Evolutionary conservation across 2,113 vertebrate genomes (phyloP).

Genomic region (Rhombomys opimus): DNA sequence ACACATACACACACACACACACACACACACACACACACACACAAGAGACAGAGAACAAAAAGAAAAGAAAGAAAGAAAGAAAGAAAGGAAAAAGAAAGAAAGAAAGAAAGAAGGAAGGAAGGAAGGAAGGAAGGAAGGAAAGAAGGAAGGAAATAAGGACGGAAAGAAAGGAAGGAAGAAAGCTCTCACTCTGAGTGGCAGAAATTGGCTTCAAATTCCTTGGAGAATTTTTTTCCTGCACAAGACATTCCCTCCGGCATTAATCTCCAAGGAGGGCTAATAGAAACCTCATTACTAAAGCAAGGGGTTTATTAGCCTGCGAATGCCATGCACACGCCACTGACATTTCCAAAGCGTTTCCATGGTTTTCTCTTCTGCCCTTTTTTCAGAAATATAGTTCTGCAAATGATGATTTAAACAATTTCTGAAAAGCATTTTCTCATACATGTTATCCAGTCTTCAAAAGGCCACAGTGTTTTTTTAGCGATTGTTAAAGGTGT

Average conservation of each 20-base stretch:
- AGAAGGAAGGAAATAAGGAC: no score
- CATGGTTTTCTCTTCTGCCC: constrained; percentile 72
- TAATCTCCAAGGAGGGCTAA: constrained; percentile 82
- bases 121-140: not conserved
- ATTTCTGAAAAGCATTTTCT: constrained; percentile 74
- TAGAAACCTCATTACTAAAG: constrained; percentile 80
- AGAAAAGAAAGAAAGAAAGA: no score
- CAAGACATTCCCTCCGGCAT: constrained; percentile 78
- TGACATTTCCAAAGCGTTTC: constrained; percentile 84
- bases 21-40: no score
- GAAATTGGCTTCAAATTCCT: constrained; percentile 79
- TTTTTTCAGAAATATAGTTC: constrained; percentile 74
- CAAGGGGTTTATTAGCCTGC: constrained; percentile 82
- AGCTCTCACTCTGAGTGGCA: constrained; percentile 81
- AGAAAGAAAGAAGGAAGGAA: not conserved
- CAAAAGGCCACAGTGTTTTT: constrained; percentile 68
- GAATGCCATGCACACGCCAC: constrained; percentile 81
- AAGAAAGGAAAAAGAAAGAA: rapidly evolving
- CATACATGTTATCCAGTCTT: constrained; percentile 60
- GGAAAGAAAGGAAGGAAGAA: constrained; percentile 39
- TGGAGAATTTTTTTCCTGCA: constrained; percentile 74
- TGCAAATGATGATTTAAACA: constrained; percentile 65
- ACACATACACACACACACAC: no score
- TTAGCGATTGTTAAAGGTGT: constrained; percentile 47
- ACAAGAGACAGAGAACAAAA: no score